Evolutionary conservation across 30 jellyfish, hydroid and myxozoan species (phyloP).

Genomic region (Aurelia aurita complex sp. Pacific): DNA sequence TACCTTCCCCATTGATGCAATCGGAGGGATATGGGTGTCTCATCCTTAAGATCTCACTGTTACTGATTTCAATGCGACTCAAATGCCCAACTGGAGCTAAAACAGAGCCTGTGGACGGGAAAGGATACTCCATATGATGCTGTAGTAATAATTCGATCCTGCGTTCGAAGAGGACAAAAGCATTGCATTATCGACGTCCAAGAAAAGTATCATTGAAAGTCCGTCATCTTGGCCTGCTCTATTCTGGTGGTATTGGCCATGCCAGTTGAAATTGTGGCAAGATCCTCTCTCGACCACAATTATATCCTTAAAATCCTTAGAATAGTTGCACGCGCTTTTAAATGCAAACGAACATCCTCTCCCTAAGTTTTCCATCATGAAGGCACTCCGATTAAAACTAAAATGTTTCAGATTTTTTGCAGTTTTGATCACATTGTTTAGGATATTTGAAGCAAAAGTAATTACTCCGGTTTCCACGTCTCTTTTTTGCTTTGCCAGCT

Average conservation of each 20-base stretch:
- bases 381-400: constrained; percentile 2
- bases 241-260: constrained; percentile 24
- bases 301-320: constrained; percentile 25
- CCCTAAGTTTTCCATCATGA: not conserved
- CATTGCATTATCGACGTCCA: constrained; percentile 16
- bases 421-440: not conserved
- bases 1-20: constrained; percentile 32
- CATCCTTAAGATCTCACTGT: constrained; percentile 8
- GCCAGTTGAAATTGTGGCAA: constrained; percentile 37
- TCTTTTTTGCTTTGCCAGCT: too few relatives aligned
- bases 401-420: constrained; percentile 2
- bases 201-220: constrained; percentile 9
- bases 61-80: constrained; percentile 24
- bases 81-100: constrained; percentile 38
- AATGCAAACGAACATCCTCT: constrained; percentile 6
- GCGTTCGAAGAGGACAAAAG: not conserved
- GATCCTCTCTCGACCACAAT: constrained; percentile 11
- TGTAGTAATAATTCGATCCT: constrained; percentile 42
- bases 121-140: constrained; percentile 44
- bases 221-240: constrained; percentile 46
- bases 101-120: constrained; percentile 15
- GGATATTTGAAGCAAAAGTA: not conserved
- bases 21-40: constrained; percentile 50
- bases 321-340: not conserved
- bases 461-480: not conserved